phyloP scores from a whole-genome alignment of 2,888 invertebrate species.

The Cataglyphis livida region DNA sequence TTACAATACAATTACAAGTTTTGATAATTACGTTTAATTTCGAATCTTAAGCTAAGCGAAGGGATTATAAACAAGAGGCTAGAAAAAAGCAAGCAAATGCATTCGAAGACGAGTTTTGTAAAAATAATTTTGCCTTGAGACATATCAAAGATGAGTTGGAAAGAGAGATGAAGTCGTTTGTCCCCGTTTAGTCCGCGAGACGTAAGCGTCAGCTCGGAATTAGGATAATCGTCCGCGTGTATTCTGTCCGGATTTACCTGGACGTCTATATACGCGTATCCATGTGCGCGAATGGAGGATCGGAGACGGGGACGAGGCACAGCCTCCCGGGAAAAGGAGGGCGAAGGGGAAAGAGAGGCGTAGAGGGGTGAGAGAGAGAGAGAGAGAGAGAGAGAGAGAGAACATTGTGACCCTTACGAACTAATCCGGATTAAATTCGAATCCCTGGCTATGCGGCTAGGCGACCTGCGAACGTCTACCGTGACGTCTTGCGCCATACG shows the following conservation, averaged over 20 bases:
- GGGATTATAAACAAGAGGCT: neutral
- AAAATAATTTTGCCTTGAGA: constrained; percentile 34
- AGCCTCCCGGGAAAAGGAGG: neutral
- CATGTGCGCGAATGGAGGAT: constrained; percentile 66
- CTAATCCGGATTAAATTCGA: constrained; percentile 85
- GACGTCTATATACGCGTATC: constrained; percentile 64
- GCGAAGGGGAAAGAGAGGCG: neutral
- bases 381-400: constrained; percentile 71
- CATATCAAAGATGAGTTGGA: constrained; percentile 15
- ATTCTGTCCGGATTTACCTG: constrained; percentile 66
- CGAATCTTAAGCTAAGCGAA: neutral
- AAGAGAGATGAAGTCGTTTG: constrained; percentile 40
- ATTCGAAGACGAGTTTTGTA: neutral
- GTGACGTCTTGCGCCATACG: constrained; percentile 74
- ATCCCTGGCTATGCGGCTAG: constrained; percentile 82
- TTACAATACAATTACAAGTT: neutral
- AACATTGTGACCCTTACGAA: constrained; percentile 85
- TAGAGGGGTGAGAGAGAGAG: constrained; percentile 58
- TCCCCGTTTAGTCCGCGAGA: constrained; percentile 36
- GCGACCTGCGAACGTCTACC: constrained; percentile 81
- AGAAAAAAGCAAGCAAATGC: neutral
- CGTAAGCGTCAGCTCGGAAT: constrained; percentile 58
- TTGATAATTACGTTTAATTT: neutral
- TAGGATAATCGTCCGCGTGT: constrained; percentile 68
- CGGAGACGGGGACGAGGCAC: constrained; percentile 32